Percentiles rank a stretch among this genome's conserved stretches.
Conservation (phyloP, 2,888 invertebrate genomes). For the Molanna angustata region DNA sequence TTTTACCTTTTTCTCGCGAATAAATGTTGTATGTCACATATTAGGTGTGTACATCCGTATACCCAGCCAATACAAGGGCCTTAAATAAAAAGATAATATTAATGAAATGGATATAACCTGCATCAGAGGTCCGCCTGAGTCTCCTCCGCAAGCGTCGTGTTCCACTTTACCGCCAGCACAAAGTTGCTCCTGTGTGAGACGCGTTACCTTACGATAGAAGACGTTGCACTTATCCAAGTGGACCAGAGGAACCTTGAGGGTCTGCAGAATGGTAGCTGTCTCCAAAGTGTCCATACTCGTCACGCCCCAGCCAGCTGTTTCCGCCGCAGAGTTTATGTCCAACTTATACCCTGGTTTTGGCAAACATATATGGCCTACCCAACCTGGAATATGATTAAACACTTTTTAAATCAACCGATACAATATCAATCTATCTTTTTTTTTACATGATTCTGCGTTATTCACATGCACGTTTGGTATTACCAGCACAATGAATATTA, state of each 20-base stretch:
- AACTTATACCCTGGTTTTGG: slow-evolving; percentile 44
- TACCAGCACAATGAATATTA: too few species aligned
- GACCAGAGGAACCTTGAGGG: slow-evolving; percentile 44
- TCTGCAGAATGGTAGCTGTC: slow-evolving; percentile 47
- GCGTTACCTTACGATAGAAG: slow-evolving; percentile 35
- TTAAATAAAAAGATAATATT: too few species aligned
- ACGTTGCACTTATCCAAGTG: slow-evolving; percentile 26
- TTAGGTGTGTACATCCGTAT: too few species aligned
- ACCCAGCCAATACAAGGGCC: too few species aligned
- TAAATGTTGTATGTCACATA: too few species aligned
- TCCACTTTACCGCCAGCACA: slow-evolving; percentile 58
- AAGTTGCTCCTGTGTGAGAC: slow-evolving; percentile 43
- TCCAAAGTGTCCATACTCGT: slow-evolving; percentile 50
- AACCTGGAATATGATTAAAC: slow-evolving; percentile 43
- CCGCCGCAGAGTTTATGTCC: slow-evolving; percentile 45
- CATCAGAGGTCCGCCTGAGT: slow-evolving; percentile 61
- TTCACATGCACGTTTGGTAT: too few species aligned
- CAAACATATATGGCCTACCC: slow-evolving; percentile 59
- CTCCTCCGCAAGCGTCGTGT: slow-evolving; percentile 60
- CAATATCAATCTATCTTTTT: too few species aligned
- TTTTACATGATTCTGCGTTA: too few species aligned
- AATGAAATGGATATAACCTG: too few species aligned
- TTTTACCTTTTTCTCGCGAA: too few species aligned
- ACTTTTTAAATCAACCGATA: too few species aligned
- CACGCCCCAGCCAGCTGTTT: slow-evolving; percentile 57